Base-by-base conservation (phyloP, 1,140 invertebrate species). In the Watersipora subatra region DNA sequence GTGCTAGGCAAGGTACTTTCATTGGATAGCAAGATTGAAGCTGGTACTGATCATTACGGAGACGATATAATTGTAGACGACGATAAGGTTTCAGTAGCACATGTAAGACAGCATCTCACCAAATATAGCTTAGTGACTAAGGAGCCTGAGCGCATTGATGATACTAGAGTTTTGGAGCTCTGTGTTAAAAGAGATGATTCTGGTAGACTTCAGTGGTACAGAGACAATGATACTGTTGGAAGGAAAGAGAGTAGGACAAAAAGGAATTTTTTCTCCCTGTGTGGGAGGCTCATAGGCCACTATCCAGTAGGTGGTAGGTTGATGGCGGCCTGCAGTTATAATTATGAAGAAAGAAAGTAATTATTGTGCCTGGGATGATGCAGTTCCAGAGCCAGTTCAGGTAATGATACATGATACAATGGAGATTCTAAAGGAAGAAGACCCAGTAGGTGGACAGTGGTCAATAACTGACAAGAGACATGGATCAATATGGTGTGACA, bases 1-100 rank as follows among this genome's bases (percentile, higher is more conserved):
- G 58, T 59, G 17, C 22, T 59, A 24, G 27, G 27, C 58, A 59
- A 22, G 22, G 58, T 59, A 59, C 58, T 59, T 24, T 59, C 58
- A 24, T 12, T 59, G 58, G 58, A 59, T 59, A 24, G 22, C 22
- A 22, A 7, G 7, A 28, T 59, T 59, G 7, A 28, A 17, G 17
- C 7, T 12, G 58, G 58, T 7, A 59, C 22, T 28, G 58, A 59
- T 28, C 27, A 24, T 59, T 59, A 25, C 27, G 22, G 7, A 12
- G 58, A 59, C 22, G 58, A 59, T 22, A 59, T 59, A 12, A 59
- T 59, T 59, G 27, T 59, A 12, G 27, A 59, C 22, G 27, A 59
- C 7, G 27, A 24, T 12, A 22, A 12, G 22, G 27, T 59, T 59
- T 59, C 58, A 24, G 27, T 25, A 24, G 58, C 17, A 25, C 7